phyloP scores from a whole-genome alignment of 2,113 vertebrate species.

The Balaenoptera acutorostrata region DNA sequence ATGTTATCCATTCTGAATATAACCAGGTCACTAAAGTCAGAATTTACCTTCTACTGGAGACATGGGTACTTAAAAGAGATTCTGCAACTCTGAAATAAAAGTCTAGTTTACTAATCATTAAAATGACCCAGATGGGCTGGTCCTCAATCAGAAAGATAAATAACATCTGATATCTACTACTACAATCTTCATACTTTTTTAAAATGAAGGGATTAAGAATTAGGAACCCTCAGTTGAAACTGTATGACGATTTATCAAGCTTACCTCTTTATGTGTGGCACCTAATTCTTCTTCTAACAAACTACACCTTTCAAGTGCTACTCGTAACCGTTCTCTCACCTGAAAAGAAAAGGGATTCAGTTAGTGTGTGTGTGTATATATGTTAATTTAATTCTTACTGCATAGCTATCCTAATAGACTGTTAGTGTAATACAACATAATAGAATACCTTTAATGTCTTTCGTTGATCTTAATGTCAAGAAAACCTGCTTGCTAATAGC shows the following conservation, averaged over 20 bases:
- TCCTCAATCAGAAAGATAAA: not conserved
- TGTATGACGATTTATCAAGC: not conserved
- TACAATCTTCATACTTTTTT: accelerated
- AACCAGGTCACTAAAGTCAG: not conserved
- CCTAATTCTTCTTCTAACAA: conserved; percentile 93
- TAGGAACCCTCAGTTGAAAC: accelerated
- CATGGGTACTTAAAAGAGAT: not conserved
- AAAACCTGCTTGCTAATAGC: not conserved
- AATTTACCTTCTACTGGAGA: not conserved
- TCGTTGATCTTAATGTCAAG: not conserved
- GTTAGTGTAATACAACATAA: accelerated
- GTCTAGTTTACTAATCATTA: accelerated
- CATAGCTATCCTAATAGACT: accelerated
- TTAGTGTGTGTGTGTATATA: accelerated
- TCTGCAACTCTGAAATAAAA: not conserved
- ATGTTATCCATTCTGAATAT: accelerated
- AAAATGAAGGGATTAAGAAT: not conserved
- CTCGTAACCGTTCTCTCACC: conserved; percentile 95
- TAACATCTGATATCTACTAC: accelerated
- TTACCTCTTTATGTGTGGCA: conserved; percentile 94
- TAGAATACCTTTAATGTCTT: accelerated
- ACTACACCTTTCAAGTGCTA: conserved; percentile 96
- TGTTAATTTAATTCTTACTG: accelerated
- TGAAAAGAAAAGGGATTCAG: conserved; percentile 59
- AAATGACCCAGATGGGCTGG: accelerated